Evolutionary conservation across 2,797 vertebrate genomes (phyloP).

Genomic region (Psittacula echo): DNA sequence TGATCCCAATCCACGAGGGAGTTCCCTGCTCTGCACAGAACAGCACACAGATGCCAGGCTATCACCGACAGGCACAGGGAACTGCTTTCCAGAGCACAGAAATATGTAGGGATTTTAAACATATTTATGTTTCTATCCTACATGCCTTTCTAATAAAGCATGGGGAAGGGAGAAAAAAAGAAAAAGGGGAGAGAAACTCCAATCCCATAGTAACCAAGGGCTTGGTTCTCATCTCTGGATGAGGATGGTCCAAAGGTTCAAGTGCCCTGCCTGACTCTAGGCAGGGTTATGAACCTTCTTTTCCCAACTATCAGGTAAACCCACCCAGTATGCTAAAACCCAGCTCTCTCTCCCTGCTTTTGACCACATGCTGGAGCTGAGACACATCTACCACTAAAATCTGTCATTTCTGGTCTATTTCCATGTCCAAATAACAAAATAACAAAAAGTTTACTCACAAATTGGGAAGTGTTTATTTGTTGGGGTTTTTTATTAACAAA

Average conservation of each 20-base stretch:
- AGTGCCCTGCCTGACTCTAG: not conserved
- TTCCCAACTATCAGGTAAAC: not conserved
- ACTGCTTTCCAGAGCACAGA: not conserved
- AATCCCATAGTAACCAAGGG: not conserved
- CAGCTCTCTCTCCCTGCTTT: not conserved
- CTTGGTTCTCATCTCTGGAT: not conserved
- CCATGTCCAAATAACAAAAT: not conserved
- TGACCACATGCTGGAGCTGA: not conserved
- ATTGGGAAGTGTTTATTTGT: not conserved
- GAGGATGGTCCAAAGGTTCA: not conserved
- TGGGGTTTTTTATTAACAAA: not conserved
- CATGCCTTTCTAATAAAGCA: not conserved
- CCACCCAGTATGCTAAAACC: fast-evolving
- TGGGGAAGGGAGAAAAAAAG: too few relatives aligned
- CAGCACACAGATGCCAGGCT: not conserved
- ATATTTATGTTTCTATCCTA: not conserved
- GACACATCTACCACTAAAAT: not conserved
- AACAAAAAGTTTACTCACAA: not conserved
- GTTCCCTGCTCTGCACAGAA: not conserved
- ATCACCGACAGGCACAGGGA: not conserved
- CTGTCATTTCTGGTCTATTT: not conserved
- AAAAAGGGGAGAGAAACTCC: not conserved
- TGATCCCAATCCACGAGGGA: not conserved
- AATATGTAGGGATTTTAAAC: not conserved
- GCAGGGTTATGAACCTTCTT: not conserved